Evolutionary conservation across 2,113 vertebrate species (phyloP).

Genomic region (Pandion haliaetus): DNA sequence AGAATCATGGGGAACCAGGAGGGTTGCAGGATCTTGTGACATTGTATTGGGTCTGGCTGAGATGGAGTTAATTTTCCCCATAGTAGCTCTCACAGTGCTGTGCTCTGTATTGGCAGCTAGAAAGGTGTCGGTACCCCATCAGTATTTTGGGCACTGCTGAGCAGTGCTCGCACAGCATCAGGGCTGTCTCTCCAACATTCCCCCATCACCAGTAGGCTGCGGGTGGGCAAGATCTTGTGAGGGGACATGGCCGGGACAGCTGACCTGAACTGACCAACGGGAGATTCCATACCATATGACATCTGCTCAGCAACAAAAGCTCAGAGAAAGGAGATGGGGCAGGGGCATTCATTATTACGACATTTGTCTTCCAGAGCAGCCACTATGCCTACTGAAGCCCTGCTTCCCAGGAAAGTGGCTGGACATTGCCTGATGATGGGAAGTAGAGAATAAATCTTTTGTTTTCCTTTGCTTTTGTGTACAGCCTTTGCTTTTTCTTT

Average conservation of each 20-base stretch:
- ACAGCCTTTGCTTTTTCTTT: neutral
- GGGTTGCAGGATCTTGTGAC: neutral
- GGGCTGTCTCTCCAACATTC: neutral
- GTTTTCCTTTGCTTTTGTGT: neutral
- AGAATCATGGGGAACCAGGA: neutral
- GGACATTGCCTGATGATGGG: neutral
- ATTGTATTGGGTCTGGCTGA: neutral
- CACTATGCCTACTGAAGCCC: neutral
- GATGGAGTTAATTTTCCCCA: neutral
- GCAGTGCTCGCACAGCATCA: neutral
- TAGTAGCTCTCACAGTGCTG: neutral
- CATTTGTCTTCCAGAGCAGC: neutral
- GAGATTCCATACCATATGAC: neutral
- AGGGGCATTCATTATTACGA: neutral
- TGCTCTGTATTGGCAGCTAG: neutral
- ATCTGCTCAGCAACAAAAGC: neutral
- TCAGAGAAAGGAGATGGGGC: neutral
- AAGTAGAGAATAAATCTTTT: neutral
- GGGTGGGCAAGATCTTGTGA: neutral
- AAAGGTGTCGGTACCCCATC: neutral
- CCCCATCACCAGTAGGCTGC: neutral
- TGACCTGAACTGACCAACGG: neutral
- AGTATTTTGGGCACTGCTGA: neutral
- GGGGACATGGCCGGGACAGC: neutral
- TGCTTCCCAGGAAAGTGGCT: neutral